Base-by-base conservation (phyloP, 2,113 vertebrate species). In the Rhipidura dahli region DNA sequence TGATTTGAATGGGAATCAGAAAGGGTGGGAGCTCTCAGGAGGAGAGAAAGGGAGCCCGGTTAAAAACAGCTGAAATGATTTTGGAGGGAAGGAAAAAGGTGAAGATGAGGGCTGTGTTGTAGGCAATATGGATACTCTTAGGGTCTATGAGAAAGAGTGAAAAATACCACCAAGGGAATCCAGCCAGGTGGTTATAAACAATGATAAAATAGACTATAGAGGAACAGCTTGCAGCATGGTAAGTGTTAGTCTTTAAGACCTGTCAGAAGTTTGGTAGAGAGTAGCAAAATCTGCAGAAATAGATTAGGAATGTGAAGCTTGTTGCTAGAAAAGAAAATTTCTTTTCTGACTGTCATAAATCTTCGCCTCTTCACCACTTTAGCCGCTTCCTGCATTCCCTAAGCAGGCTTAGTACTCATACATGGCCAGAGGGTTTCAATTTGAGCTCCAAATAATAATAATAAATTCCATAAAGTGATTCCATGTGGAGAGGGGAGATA, bases 361-460 rank as follows among this genome's bases (percentile, higher is more conserved):
- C 94, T 93, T 89, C 73, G 51, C 76, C 57, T 95, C 75, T 82
- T 95, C 86, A 88, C 95, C 79, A 94, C 81, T 94, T 93, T 82
- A 70, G 93, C 86, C 70, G 75, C 78, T 89, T 91, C 91, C 87
- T 92, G 59, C 54, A 22, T 57, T 95, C 73, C 88, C 84, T 84
- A 70, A 92, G 89, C 78, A 95, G 83, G 68, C 94, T 96, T 86
- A 91, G 82, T 54, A 76, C 44, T 95, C 50, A 19, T 92, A 81
- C 18, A 15, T 70, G 90, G 90, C 90, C 88, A 93, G 93, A 92
- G 90, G 82, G 91, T 94, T 97, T 97, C 91, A 88, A 68, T 93
- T 88, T 90, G 75, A 89, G 79, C 57, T 89, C 72, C 61, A 94
- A 94, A 84, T 93, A 93, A 93, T 87, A 75, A 87, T 92, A 92